Base-by-base conservation (phyloP, 1,140 invertebrate genomes). In the Andricus grossulariae region DNA sequence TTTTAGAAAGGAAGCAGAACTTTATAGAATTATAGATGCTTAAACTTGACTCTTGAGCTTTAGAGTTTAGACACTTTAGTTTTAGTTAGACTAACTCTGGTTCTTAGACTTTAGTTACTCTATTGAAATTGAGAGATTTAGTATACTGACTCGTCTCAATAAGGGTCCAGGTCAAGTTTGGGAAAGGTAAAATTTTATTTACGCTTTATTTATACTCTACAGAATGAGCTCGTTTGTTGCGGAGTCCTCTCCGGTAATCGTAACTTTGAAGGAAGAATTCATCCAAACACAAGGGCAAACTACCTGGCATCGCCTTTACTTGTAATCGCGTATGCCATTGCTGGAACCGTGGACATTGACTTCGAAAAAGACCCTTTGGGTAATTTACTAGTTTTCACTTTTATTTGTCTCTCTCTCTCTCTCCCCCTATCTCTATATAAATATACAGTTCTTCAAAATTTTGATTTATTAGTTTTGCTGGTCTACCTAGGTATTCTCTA, bases 211-310 rank as follows among this genome's bases (percentile, higher is more conserved):
- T 71, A 21, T 32, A 3, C 45, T 71, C 83, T 87, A 71, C 73
- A 95, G 94, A 97, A 97, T 87, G 97, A 98, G 87, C 92, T 99
- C 10, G 97, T 99, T 0, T 98, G 97, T 84, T 97, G 96, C 86
- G 98, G 98, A 21, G 97, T 99, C 2, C 91, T 99, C 0, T 99
- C 98, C 0, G 98, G 98, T 1, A 99, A 99, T 89, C 92, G 98
- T 2, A 99, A 99, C 90, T 99, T 99, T 91, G 98, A 99, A 91
- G 98, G 98, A 16, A 93, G 98, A 74, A 98, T 99, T 86, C 98
- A 99, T 91, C 98, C 98, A 0, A 95, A 97, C 86, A 99, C 98
- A 0, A 91, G 98, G 50, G 98, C 98, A 19, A 99, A 99, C 91
- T 99, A 99, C 87, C 92, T 99, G 71, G 98, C 98, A 0, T 98